These are phyloP conservation scores for Trematomus bernacchii DNA, from an alignment of 2,797 vertebrate species.

Conservation along the genomic window DNA sequence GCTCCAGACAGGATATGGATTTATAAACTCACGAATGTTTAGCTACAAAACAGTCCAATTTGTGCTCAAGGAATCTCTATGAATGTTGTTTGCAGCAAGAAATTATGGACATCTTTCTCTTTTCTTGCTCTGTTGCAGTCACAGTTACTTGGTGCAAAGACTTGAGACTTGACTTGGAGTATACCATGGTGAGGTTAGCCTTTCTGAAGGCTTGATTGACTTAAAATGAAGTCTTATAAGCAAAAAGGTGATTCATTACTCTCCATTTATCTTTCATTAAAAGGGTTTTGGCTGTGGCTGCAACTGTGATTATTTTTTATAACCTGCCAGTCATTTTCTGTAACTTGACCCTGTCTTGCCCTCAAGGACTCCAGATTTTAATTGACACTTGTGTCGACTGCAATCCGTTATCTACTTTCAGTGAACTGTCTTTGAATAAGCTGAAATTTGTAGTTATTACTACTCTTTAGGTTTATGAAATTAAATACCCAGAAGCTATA, in stretches of 20 bases:
- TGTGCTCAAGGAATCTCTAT: neutral
- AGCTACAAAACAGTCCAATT: neutral
- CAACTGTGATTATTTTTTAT: too few species aligned
- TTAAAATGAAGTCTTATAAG: too few species aligned
- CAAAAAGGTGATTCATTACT: too few species aligned
- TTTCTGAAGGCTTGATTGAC: too few species aligned
- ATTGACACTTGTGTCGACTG: neutral
- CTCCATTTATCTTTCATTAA: too few species aligned
- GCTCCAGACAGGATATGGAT: neutral
- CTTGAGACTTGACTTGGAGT: neutral
- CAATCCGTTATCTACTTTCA: neutral
- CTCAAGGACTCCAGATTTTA: neutral
- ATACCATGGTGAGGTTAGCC: too few species aligned
- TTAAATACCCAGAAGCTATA: slow-evolving; percentile 34
- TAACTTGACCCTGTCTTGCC: neutral
- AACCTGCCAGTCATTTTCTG: neutral
- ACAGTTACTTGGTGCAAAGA: neutral
- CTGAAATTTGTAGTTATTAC: slow-evolving; percentile 35
- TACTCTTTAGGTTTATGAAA: slow-evolving; percentile 26
- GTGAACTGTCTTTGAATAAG: slow-evolving; percentile 11
- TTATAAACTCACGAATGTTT: slow-evolving; percentile 4
- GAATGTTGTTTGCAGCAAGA: neutral
- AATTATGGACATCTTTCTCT: neutral
- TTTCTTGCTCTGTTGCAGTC: neutral
- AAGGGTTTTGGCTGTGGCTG: too few species aligned